Evolutionary conservation across 2,113 vertebrate genomes (phyloP).

Genomic region (Amia ocellicauda): DNA sequence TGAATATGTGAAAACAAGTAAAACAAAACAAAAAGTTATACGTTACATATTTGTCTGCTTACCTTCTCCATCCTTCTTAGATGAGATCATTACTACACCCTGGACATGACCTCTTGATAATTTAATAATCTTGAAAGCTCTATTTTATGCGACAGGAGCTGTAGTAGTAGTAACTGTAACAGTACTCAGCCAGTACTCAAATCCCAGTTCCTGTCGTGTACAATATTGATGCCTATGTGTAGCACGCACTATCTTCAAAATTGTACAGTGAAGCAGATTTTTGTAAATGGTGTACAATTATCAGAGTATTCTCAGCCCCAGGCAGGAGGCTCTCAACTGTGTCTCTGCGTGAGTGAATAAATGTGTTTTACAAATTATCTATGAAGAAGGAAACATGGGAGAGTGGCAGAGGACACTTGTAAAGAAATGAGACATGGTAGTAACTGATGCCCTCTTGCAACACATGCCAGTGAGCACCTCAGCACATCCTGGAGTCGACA

Average conservation of each 20-base stretch:
- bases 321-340: conserved; percentile 87
- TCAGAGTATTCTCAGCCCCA: conserved; percentile 86
- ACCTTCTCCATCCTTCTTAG: no score
- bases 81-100: no score
- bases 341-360: conserved; percentile 87
- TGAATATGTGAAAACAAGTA: no score
- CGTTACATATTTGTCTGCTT: no score
- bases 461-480: background rate
- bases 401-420: conserved; percentile 80
- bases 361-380: conserved; percentile 90
- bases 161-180: background rate
- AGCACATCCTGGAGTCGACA: background rate
- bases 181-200: conserved; percentile 19
- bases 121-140: no score
- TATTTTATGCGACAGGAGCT: background rate
- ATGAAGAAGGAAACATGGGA: conserved; percentile 84
- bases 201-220: conserved; percentile 62
- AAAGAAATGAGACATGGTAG: conserved; percentile 80
- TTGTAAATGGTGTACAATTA: conserved; percentile 81
- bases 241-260: conserved; percentile 77
- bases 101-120: no score
- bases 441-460: conserved; percentile 58
- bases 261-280: conserved; percentile 79
- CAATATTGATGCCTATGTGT: no score
- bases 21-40: no score